phyloP scores from a whole-genome alignment of 2,113 vertebrate species.

The Hippocampus guttulatus region DNA sequence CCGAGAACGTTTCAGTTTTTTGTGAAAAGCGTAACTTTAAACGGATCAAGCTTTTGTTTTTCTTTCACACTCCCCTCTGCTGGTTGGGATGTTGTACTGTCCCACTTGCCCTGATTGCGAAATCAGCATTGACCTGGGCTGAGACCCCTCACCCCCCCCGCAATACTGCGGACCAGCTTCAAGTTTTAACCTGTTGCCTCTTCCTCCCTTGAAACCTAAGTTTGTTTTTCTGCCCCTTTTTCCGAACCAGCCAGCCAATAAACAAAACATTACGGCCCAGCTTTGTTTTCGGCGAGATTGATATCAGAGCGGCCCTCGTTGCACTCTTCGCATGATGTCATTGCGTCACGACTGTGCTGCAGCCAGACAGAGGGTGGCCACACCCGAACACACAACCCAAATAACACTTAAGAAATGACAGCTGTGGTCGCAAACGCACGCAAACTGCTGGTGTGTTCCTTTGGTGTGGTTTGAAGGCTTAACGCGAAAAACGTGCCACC shows the following conservation, averaged over 20 bases:
- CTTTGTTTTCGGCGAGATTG: background rate
- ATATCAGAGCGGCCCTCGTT: background rate
- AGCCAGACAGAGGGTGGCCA: slow-evolving; percentile 37
- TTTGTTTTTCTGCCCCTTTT: background rate
- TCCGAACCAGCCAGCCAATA: background rate
- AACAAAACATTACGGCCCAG: background rate
- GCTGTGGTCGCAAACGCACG: slow-evolving; percentile 14
- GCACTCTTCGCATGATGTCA: background rate
- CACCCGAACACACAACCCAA: slow-evolving; percentile 34
- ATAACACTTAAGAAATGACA: slow-evolving; percentile 47
- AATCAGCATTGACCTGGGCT: background rate
- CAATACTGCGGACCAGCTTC: background rate
- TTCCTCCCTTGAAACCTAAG: background rate
- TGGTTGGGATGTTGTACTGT: background rate
- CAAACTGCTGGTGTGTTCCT: slow-evolving; percentile 22
- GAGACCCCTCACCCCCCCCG: too few relatives aligned
- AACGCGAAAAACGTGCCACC: background rate
- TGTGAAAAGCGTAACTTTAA: background rate
- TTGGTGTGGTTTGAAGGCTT: slow-evolving; percentile 28
- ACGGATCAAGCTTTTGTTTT: background rate
- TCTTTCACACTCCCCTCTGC: background rate
- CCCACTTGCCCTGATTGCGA: background rate
- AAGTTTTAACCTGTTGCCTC: background rate
- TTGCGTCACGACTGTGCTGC: slow-evolving; percentile 11
- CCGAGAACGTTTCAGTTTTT: too few relatives aligned